Conservation (phyloP, 1,140 invertebrate species). For the Formica exsecta region DNA sequence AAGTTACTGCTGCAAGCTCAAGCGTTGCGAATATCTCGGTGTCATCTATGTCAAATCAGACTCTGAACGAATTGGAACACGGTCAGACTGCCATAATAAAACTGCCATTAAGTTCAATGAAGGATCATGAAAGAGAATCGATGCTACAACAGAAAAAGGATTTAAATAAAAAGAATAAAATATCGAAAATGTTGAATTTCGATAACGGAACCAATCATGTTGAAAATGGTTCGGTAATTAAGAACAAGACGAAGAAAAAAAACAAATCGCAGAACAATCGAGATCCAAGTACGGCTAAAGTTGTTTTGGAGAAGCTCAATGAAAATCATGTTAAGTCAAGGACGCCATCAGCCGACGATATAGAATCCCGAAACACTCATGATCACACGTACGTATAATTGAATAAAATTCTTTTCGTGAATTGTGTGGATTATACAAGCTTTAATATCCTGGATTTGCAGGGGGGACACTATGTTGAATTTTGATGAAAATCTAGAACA, state of each 20-base stretch:
- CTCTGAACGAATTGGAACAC: slow-evolving; percentile 22
- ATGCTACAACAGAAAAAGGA: slow-evolving; percentile 6
- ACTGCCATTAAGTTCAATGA: slow-evolving; percentile 26
- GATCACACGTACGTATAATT: slow-evolving; percentile 60
- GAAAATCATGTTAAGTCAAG: slow-evolving; percentile 57
- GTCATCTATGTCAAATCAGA: slow-evolving; percentile 17
- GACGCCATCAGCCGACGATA: slow-evolving; percentile 44
- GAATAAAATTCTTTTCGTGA: slow-evolving; percentile 20
- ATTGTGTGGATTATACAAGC: background rate
- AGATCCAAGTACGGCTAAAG: slow-evolving; percentile 79
- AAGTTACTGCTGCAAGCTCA: slow-evolving; percentile 68
- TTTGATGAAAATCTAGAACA: slow-evolving; percentile 33
- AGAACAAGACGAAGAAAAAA: background rate
- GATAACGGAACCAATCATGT: background rate
- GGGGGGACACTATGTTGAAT: slow-evolving; percentile 4
- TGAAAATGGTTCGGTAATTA: slow-evolving; percentile 24
- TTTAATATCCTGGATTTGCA: slow-evolving; percentile 18
- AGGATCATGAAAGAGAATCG: background rate
- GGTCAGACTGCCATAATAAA: slow-evolving; percentile 41
- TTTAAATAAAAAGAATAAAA: slow-evolving; percentile 32
- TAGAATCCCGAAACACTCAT: slow-evolving; percentile 13
- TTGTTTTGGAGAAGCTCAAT: slow-evolving; percentile 79
- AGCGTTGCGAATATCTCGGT: slow-evolving; percentile 55
- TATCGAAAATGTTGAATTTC: background rate
- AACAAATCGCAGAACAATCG: slow-evolving; percentile 54